Evolutionary conservation across 2,113 vertebrate species (phyloP).

Genomic region (Dipodomys merriami): DNA sequence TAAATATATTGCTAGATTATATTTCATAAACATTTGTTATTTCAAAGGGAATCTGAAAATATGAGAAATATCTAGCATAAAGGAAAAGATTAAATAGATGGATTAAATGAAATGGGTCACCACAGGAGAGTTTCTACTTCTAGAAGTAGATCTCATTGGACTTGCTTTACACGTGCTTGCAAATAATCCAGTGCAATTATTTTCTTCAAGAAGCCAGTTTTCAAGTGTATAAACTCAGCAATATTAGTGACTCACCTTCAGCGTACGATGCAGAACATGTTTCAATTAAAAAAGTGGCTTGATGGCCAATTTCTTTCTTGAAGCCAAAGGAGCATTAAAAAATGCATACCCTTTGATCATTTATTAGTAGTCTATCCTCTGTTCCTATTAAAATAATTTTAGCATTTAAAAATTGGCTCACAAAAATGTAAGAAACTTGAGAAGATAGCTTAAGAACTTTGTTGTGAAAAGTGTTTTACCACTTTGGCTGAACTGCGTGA

Average conservation of each 20-base stretch:
- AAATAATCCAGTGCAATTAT: constrained; percentile 42
- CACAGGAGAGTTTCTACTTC: constrained; percentile 55
- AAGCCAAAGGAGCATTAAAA: constrained; percentile 67
- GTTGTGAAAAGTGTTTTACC: constrained; percentile 53
- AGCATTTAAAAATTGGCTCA: constrained; percentile 31
- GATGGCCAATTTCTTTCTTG: constrained; percentile 44
- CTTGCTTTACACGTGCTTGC: not conserved
- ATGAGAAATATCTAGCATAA: constrained; percentile 30
- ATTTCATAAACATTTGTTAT: constrained; percentile 70
- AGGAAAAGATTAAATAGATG: constrained; percentile 62
- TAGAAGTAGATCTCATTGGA: constrained; percentile 57
- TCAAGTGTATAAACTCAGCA: constrained; percentile 34
- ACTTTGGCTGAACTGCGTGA: not conserved
- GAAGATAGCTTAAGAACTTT: not conserved
- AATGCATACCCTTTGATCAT: constrained; percentile 66
- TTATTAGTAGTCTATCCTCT: constrained; percentile 63
- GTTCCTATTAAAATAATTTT: constrained; percentile 67
- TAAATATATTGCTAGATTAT: constrained; percentile 60
- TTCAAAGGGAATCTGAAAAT: constrained; percentile 62
- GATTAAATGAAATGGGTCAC: constrained; percentile 63
- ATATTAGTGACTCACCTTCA: constrained; percentile 56
- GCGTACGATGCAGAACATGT: constrained; percentile 15
- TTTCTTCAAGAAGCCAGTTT: constrained; percentile 60
- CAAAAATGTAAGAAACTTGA: not conserved
- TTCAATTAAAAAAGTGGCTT: constrained; percentile 64